These are phyloP conservation scores for Cataglyphis cursor DNA, from an alignment of 2,888 invertebrate species.

Conservation along the genomic window DNA sequence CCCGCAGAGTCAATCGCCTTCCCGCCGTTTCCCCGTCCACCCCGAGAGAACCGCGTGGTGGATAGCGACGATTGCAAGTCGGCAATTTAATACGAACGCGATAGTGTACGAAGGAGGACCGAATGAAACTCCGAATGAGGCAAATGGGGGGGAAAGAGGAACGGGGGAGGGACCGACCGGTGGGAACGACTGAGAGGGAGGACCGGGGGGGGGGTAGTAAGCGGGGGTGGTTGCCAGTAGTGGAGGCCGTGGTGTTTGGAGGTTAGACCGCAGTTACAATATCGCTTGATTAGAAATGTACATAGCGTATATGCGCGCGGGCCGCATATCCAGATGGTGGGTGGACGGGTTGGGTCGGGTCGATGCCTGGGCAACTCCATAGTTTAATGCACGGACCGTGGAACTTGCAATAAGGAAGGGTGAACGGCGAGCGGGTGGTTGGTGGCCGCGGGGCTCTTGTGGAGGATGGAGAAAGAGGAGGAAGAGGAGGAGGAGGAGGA, in stretches of 20 bases:
- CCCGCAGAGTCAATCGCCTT: constrained; percentile 57
- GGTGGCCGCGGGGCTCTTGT: constrained; percentile 53
- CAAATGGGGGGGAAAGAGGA: constrained; percentile 45
- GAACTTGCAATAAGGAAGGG: constrained; percentile 86
- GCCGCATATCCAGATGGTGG: constrained; percentile 85
- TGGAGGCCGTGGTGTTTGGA: constrained; percentile 86
- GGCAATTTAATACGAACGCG: constrained; percentile 81
- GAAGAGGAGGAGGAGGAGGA: constrained; percentile 66
- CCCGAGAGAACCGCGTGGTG: constrained; percentile 49
- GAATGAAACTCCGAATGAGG: constrained; percentile 50
- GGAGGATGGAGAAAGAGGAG: constrained; percentile 62
- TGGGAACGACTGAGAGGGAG: constrained; percentile 52
- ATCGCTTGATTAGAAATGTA: constrained; percentile 87
- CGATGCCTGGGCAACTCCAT: constrained; percentile 86
- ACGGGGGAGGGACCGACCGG: constrained; percentile 39
- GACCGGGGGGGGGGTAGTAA: constrained; percentile 27
- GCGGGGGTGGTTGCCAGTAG: constrained; percentile 60
- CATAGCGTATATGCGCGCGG: constrained; percentile 85
- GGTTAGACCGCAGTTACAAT: constrained; percentile 87
- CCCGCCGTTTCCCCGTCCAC: constrained; percentile 30
- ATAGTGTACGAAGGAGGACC: constrained; percentile 79
- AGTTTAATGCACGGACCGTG: constrained; percentile 86
- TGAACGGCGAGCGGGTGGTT: constrained; percentile 64
- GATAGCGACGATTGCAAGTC: constrained; percentile 60
- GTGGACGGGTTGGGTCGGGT: constrained; percentile 82